phyloP scores from a whole-genome alignment of 2,113 vertebrate genomes.

The Hippocampus abdominalis region DNA sequence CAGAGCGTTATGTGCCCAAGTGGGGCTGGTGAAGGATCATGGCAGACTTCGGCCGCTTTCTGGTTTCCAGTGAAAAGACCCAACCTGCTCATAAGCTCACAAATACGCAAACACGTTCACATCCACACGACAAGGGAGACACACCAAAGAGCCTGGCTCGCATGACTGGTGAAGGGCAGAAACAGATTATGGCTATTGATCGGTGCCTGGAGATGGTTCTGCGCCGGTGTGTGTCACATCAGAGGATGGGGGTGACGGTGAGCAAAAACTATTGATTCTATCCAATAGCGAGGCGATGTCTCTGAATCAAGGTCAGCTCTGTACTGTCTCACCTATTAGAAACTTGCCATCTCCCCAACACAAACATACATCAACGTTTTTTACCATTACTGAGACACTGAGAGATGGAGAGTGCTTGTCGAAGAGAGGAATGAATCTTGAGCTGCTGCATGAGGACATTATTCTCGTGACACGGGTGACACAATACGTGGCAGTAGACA shows the following conservation, averaged over 20 bases:
- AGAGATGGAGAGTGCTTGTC: conserved; percentile 53
- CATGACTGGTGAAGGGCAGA: conserved; percentile 88
- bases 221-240: conserved; percentile 53
- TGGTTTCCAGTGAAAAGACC: conserved; percentile 54
- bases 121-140: conserved; percentile 21
- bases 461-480: conserved; percentile 35
- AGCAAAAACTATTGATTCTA: conserved; percentile 81
- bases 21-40: conserved; percentile 29
- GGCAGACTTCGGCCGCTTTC: conserved; percentile 46
- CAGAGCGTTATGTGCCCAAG: conserved; percentile 10
- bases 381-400: conserved; percentile 38
- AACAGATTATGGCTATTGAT: conserved; percentile 96
- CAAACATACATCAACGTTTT: conserved; percentile 21
- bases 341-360: conserved; percentile 41
- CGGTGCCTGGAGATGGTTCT: conserved; percentile 79
- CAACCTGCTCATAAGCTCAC: conserved; percentile 37
- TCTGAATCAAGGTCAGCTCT: conserved; percentile 79
- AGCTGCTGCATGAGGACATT: conserved; percentile 40
- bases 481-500: conserved; percentile 33
- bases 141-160: conserved; percentile 72
- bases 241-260: conserved; percentile 66
- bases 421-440: conserved; percentile 43
- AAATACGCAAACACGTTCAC: not conserved
- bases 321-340: conserved; percentile 71
- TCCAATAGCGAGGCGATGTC: conserved; percentile 66